Conservation (phyloP, 2,113 vertebrate genomes). For the Paratilapia polleni region DNA sequence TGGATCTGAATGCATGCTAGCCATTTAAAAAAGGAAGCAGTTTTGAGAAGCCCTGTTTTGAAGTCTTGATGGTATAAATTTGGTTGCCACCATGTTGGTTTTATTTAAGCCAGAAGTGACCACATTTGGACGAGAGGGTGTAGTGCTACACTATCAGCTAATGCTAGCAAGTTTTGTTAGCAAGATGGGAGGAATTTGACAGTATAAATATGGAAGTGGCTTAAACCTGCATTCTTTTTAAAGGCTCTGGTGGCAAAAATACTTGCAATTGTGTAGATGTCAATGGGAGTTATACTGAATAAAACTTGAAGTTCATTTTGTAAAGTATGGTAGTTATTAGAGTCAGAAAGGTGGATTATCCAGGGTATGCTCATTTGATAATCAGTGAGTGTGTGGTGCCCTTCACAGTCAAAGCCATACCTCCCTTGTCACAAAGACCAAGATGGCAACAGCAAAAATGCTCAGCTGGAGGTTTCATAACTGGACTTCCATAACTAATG, state of each 20-base stretch:
- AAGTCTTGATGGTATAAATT: neutral
- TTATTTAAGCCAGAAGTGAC: neutral
- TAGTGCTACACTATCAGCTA: neutral
- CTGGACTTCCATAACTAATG: neutral
- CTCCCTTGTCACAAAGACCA: neutral
- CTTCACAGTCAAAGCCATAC: neutral
- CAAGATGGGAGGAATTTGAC: neutral
- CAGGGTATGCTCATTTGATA: neutral
- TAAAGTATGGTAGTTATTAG: neutral
- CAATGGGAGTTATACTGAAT: neutral
- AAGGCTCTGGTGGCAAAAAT: neutral
- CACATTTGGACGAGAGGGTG: neutral
- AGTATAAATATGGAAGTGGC: neutral
- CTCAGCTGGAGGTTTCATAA: neutral
- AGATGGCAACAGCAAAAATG: neutral
- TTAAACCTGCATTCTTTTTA: accelerated
- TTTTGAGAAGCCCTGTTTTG: neutral
- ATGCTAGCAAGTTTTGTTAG: neutral
- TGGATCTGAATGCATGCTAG: neutral
- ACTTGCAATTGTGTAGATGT: neutral
- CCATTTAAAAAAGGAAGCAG: too few species aligned
- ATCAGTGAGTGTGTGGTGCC: neutral
- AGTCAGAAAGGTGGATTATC: neutral
- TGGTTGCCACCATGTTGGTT: neutral
- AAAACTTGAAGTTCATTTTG: neutral